Conservation (phyloP, 1,140 invertebrate genomes). For the Heterodera carotae region DNA sequence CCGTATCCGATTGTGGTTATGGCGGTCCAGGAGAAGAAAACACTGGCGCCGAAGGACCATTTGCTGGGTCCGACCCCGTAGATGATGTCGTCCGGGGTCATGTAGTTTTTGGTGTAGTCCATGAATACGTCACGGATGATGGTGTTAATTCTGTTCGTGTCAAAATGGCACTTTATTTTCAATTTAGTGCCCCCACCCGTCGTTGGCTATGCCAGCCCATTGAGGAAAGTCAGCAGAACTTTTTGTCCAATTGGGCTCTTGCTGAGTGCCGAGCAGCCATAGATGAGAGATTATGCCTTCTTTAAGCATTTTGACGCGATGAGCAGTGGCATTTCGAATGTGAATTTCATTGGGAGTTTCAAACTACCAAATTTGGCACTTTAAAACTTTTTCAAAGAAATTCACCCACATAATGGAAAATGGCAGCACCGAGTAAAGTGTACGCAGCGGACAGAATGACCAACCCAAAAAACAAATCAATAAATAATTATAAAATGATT, state of each 20-base stretch:
- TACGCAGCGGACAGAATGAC: conserved; percentile 61
- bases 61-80: conserved; percentile 59
- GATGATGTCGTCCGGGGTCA: conserved; percentile 63
- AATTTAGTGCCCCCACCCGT: conserved; percentile 3
- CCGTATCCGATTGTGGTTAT: conserved; percentile 63
- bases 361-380: conserved; percentile 46
- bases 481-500: neutral
- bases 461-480: conserved; percentile 36
- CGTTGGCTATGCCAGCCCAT: conserved; percentile 33
- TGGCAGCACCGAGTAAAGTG: conserved; percentile 60
- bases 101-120: conserved; percentile 65
- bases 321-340: conserved; percentile 59
- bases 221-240: conserved; percentile 28
- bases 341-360: conserved; percentile 49
- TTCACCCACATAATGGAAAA: conserved; percentile 59
- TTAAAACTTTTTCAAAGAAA: conserved; percentile 1
- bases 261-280: conserved; percentile 47
- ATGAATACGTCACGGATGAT: conserved; percentile 63
- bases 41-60: conserved; percentile 63
- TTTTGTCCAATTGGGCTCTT: conserved; percentile 33
- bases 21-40: conserved; percentile 65
- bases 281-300: conserved; percentile 53
- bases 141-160: conserved; percentile 60
- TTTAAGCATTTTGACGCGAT: conserved; percentile 53
- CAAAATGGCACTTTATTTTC: conserved; percentile 19